phyloP scores from a whole-genome alignment of 2,113 vertebrate species.

The Phocoena phocoena region DNA sequence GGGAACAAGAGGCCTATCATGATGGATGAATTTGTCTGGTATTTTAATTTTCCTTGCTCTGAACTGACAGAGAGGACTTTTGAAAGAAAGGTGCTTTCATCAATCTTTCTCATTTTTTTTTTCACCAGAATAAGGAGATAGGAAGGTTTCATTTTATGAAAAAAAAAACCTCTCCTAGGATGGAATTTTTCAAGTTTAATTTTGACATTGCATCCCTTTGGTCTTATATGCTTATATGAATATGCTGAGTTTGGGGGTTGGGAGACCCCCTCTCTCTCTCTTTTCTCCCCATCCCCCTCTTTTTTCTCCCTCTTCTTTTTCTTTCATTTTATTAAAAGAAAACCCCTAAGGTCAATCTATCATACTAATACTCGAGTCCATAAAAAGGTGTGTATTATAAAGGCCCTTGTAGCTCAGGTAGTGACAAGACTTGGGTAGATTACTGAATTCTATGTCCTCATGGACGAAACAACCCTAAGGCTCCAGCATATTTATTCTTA shows the following conservation, averaged over 20 bases:
- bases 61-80: slow-evolving; percentile 46
- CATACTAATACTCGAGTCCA: too few species aligned
- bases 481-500: not conserved
- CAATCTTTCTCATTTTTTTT: slow-evolving; percentile 19
- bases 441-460: not conserved
- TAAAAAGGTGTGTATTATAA: not conserved
- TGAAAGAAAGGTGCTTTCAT: slow-evolving; percentile 44
- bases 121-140: slow-evolving; percentile 15
- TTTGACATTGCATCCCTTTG: not conserved
- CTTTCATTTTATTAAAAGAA: slow-evolving; percentile 28
- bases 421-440: not conserved
- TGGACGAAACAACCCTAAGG: not conserved
- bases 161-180: not conserved
- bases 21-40: slow-evolving; percentile 52
- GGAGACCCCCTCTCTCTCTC: not conserved
- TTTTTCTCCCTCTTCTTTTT: not conserved
- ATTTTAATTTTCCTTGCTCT: slow-evolving; percentile 52
- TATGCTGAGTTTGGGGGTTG: not conserved
- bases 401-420: not conserved
- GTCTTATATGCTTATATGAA: not conserved
- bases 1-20: not conserved
- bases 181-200: slow-evolving; percentile 11
- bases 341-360: not conserved
- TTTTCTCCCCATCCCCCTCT: not conserved
- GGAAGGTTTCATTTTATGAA: not conserved